Evolutionary conservation across 2,113 vertebrate genomes (phyloP), one percentile per base, ranked within the genome.

Genomic region (Emydura subglobosa): DNA sequence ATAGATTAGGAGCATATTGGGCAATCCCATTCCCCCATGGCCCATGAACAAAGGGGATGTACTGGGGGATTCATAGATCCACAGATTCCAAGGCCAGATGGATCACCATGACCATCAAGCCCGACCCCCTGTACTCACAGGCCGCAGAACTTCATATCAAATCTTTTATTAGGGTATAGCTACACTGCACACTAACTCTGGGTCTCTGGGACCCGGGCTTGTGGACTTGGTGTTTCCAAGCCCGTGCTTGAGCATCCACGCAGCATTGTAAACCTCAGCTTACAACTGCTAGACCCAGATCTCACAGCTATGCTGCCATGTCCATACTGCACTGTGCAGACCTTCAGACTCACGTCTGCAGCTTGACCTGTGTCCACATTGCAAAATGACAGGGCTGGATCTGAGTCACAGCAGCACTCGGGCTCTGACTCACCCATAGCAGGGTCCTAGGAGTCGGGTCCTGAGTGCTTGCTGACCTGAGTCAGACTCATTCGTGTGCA

Each of bases 1-100:
- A 65, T 65, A 65, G 1, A 6, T 34, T 31, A 7, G 14, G 59
- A 65, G 31, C 14, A 31, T 3, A 3, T 16, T 65, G 59, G 59
- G 31, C 59, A 65, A 34, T 34, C 29, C 59, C 14, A 7, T 65
- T 65, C 59, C 31, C 14, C 31, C 13, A 34, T 6, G 59, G 59
- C 59, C 59, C 59, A 34, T 31, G 59, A 65, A 65, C 13, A 31
- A 34, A 65, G 31, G 57, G 59, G 59, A 65, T 6, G 31, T 34
- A 34, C 29, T 1, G 1, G 74, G 39, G 39, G 47, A 76, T 4
- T 0, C 47, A 7, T 24, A 42, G 3, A 50, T 25, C 47, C 24
- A n/a, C 34, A 29, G 39, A 55, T 47, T 3, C 47, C 7, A 29
- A 0, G 1, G 59, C 82, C 84, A 81, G 53, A 80, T 57, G 79